A percentile compares a stretch with the other conserved stretches of the same genome.
These are phyloP conservation scores for Lamproptera curius DNA, from an alignment of 2,888 invertebrate genomes.

Conservation along the genomic window DNA sequence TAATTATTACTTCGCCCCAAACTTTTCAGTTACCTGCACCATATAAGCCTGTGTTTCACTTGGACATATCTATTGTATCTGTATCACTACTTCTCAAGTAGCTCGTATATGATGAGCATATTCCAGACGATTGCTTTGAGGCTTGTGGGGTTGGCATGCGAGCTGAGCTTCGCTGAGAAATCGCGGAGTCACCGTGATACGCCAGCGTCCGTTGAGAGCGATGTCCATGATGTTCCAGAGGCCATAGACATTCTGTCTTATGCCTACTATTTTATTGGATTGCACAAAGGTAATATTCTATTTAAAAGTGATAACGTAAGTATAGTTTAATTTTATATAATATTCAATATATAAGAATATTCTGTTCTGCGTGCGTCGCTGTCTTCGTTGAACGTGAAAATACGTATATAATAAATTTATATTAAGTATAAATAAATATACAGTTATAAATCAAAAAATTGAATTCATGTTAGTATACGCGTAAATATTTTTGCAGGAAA, in stretches of 20 bases:
- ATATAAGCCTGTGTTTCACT: constrained; percentile 84
- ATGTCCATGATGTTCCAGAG: constrained; percentile 52
- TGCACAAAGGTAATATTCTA: constrained; percentile 84
- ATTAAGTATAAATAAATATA: no score
- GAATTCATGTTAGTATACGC: no score
- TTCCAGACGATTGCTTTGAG: constrained; percentile 90
- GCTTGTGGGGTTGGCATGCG: constrained; percentile 90
- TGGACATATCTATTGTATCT: constrained; percentile 88
- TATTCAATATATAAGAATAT: no score
- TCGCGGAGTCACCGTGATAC: constrained; percentile 18
- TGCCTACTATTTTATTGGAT: constrained; percentile 88
- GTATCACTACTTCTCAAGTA: constrained; percentile 81
- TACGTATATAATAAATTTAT: no score
- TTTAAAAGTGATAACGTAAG: no score
- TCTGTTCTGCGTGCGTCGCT: no score
- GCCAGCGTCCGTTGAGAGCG: constrained; percentile 26
- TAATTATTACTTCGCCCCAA: no score
- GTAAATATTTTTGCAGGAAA: no score
- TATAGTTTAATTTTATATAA: no score
- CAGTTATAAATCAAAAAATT: no score
- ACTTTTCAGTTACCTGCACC: constrained; percentile 80
- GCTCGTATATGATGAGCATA: constrained; percentile 85
- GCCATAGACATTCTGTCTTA: constrained; percentile 85
- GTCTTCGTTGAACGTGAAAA: no score
- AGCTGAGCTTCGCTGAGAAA: constrained; percentile 70